These are phyloP conservation scores for Yoshiicerus persimilis DNA, from an alignment of 1,140 invertebrate species.

Conservation along the genomic window DNA sequence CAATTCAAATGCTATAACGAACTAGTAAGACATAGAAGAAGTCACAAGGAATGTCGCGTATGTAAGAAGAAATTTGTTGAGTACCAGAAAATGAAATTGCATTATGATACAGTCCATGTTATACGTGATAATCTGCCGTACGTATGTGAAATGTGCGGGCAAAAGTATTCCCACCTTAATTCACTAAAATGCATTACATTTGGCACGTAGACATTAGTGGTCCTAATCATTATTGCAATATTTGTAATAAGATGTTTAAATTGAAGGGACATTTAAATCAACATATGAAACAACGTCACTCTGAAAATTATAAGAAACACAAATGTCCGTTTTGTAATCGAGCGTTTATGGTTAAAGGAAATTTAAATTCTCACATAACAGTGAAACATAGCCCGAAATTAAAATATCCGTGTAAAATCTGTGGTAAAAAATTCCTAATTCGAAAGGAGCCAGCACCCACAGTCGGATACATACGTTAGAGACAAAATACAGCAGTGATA, in stretches of 20 bases:
- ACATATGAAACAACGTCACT: not conserved
- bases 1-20: not conserved
- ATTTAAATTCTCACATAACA: not conserved
- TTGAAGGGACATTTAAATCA: not conserved
- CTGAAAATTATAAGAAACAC: not conserved
- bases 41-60: not conserved
- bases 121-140: not conserved
- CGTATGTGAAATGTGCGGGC: not conserved
- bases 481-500: too few species aligned
- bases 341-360: not conserved
- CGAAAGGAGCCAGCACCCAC: not conserved
- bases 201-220: not conserved
- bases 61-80: not conserved
- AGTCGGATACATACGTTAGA: not conserved
- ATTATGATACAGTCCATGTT: not conserved
- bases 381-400: not conserved
- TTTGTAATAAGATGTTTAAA: not conserved
- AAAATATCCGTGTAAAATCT: not conserved
- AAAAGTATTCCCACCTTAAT: not conserved
- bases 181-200: not conserved
- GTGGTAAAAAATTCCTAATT: not conserved
- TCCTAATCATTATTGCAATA: not conserved
- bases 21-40: not conserved
- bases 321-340: not conserved
- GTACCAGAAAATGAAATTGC: not conserved